Percentiles rank a stretch among this genome's conserved stretches.
phyloP scores from a whole-genome alignment of 92 coral and sea anemone genomes.

The Palythoa caribaeorum region DNA sequence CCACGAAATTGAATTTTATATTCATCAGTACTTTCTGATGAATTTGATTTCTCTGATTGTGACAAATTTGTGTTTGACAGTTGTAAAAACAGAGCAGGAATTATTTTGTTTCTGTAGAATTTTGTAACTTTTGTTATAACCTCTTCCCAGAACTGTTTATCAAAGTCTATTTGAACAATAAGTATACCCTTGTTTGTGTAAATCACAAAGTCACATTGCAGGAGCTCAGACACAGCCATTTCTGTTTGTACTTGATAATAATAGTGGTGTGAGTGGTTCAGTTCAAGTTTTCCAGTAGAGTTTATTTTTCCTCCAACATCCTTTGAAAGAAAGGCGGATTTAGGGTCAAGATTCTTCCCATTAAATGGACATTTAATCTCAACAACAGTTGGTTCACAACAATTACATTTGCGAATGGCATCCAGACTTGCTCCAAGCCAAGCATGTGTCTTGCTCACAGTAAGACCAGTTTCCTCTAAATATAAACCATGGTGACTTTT shows the following conservation, averaged over 20 bases:
- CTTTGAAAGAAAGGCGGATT: constrained; percentile 56
- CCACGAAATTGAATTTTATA: neutral
- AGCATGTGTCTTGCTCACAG: constrained; percentile 55
- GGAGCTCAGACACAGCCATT: constrained; percentile 69
- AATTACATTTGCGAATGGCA: constrained; percentile 39
- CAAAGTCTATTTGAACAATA: constrained; percentile 40
- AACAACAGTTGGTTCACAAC: constrained; percentile 57
- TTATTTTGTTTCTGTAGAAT: constrained; percentile 35
- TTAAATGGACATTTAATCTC: constrained; percentile 60
- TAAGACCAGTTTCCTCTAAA: constrained; percentile 67
- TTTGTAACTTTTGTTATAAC: constrained; percentile 28
- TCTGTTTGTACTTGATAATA: constrained; percentile 72
- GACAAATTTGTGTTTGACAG: neutral
- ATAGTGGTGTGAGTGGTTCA: constrained; percentile 44
- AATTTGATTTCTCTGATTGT: neutral
- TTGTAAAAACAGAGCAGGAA: constrained; percentile 36
- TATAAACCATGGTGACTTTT: constrained; percentile 54
- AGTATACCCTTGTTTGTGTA: constrained; percentile 54
- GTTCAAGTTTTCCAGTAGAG: constrained; percentile 30
- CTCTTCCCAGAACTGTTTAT: constrained; percentile 38
- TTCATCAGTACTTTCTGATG: neutral
- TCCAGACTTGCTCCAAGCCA: constrained; percentile 67
- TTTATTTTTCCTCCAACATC: constrained; percentile 51
- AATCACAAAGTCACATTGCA: constrained; percentile 62
- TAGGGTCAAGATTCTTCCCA: constrained; percentile 66